phyloP scores from a whole-genome alignment of 2,113 vertebrate species.

The Dolichotis patagonum region DNA sequence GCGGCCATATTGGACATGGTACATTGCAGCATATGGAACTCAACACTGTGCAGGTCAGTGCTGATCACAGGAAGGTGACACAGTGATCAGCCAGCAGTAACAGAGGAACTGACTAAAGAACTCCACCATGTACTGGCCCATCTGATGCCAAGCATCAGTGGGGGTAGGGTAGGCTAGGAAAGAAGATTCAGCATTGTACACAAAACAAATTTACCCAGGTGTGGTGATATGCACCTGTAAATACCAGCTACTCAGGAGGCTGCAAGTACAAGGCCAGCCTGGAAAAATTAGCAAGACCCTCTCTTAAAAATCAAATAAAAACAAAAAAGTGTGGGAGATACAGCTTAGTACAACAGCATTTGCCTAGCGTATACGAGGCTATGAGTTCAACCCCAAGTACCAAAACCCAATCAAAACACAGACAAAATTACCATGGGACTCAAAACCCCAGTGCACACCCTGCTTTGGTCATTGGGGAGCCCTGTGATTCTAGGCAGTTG shows the following conservation, averaged over 20 bases:
- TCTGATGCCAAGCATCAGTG: fast-evolving
- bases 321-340: not conserved
- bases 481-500: not conserved
- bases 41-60: not conserved
- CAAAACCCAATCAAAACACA: not conserved
- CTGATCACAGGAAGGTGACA: not conserved
- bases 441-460: fast-evolving
- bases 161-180: not conserved
- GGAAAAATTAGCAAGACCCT: not conserved
- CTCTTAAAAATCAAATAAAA: not conserved
- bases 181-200: too few relatives aligned
- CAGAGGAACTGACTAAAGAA: not conserved
- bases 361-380: not conserved
- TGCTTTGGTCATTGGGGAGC: fast-evolving
- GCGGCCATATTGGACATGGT: fast-evolving
- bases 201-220: not conserved
- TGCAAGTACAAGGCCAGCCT: not conserved
- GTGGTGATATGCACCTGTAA: not conserved
- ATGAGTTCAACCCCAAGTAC: not conserved
- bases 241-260: not conserved
- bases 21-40: not conserved
- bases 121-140: fast-evolving
- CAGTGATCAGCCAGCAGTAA: not conserved
- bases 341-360: not conserved
- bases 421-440: not conserved